These are phyloP conservation scores for Orthonychiurus folsomi DNA, from an alignment of 2,888 invertebrate species.

Conservation along the genomic window DNA sequence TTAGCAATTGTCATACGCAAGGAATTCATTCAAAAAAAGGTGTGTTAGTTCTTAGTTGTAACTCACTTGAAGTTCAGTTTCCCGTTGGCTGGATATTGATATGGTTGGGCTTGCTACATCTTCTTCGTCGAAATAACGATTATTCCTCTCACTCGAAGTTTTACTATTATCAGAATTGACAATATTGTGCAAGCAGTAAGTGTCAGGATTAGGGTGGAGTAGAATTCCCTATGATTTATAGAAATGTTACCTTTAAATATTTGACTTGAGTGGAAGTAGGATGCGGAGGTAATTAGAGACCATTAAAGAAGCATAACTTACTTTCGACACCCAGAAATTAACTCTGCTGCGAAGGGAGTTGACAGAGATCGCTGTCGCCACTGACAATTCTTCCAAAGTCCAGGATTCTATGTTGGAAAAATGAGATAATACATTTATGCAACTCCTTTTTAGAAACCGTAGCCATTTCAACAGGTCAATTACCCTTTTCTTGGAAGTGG, in stretches of 20 bases:
- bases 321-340: constrained; percentile 86
- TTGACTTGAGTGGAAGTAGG: too few species aligned
- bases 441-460: not conserved
- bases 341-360: constrained; percentile 77
- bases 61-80: constrained; percentile 72
- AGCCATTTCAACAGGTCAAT: constrained; percentile 15
- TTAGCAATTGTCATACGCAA: not conserved
- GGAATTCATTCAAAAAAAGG: too few species aligned
- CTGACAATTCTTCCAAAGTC: constrained; percentile 76
- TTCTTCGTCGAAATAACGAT: constrained; percentile 59
- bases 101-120: constrained; percentile 91
- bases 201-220: constrained; percentile 21
- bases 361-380: constrained; percentile 75
- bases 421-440: not conserved
- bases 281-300: too few species aligned
- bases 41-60: too few species aligned
- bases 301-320: too few species aligned
- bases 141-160: constrained; percentile 19
- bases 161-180: constrained; percentile 18
- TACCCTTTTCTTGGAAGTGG: constrained; percentile 61
- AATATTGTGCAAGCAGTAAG: constrained; percentile 27
- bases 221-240: constrained; percentile 25
- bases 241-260: not conserved
- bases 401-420: constrained; percentile 56
- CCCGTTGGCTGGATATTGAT: constrained; percentile 84